Evolutionary conservation across 2,888 invertebrate species (phyloP).

Genomic region (Clusia tigrina): DNA sequence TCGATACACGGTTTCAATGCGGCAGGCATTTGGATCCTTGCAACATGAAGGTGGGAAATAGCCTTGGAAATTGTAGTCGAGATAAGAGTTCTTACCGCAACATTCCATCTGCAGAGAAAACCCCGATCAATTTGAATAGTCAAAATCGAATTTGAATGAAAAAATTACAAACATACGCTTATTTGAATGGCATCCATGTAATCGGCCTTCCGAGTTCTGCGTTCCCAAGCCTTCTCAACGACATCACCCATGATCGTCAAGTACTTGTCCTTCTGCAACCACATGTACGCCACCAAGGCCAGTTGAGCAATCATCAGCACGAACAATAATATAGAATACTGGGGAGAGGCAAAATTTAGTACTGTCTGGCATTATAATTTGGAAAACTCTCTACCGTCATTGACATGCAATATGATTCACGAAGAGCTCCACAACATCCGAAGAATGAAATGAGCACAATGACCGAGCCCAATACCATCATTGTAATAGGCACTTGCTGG

Average conservation of each 20-base stretch:
- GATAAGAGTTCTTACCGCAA: conserved; percentile 55
- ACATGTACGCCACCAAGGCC: conserved; percentile 75
- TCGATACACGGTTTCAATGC: conserved; percentile 49
- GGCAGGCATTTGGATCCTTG: conserved; percentile 51
- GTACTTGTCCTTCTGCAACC: conserved; percentile 71
- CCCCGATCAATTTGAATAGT: background rate
- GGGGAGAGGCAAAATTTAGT: conserved; percentile 49
- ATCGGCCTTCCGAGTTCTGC: conserved; percentile 54
- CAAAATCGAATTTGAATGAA: background rate
- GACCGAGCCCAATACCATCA: conserved; percentile 75
- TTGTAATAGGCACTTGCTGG: conserved; percentile 71
- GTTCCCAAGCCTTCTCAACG: conserved; percentile 65
- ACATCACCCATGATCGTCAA: conserved; percentile 67
- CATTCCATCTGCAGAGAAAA: conserved; percentile 59
- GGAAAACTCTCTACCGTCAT: conserved; percentile 75
- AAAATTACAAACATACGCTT: conserved; percentile 45
- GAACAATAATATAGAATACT: conserved; percentile 78
- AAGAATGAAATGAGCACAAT: conserved; percentile 86
- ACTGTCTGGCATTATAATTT: background rate
- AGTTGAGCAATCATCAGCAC: conserved; percentile 79
- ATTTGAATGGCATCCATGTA: conserved; percentile 61
- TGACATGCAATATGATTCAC: conserved; percentile 89
- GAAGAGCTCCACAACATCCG: conserved; percentile 89
- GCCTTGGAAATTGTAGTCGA: conserved; percentile 57
- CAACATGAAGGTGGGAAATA: conserved; percentile 58